Base-by-base conservation (phyloP, 2,113 vertebrate species). In the Bubo bubo region DNA sequence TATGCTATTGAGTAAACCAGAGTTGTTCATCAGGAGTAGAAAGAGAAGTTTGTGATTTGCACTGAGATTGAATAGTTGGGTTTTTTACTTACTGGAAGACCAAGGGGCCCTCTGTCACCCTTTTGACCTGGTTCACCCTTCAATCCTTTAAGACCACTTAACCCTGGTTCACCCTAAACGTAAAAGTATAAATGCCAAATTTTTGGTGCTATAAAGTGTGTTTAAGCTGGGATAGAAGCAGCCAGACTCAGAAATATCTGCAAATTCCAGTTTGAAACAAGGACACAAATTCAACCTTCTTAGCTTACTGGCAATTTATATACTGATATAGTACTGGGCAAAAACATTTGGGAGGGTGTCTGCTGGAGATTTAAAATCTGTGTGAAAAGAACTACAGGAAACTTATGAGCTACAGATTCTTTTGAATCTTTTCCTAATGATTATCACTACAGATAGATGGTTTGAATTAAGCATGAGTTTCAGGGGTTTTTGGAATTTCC, bases 31-130 rank as follows among this genome's bases (percentile, higher is more conserved):
- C 67, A 90, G 72, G 85, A 97, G 91, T 37, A 98, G 97, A 98
- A 98, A 98, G 93, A 97, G 82, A 97, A 92, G 90, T 96, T 90
- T 96, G 96, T 93, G 91, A 95, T 98, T 97, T 97, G 96, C 83
- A 97, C 97, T 85, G 89, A 98, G 97, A 98, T 97, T 96, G 97
- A 98, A 98, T 95, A 98, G 96, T 98, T 95, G 79, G 90, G 68
- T 95, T 98, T 96, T 98, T 98, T 99, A 99, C 99, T 99, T 99
- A 99, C 99, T 96, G 99, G 99, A 97, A 99, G 99, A 98, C 99
- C 99, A 98, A 99, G 98, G 94, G 99, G 99, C 98, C 99, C 99
- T 98, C 99, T 99, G 98, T 99, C 99, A 97, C 99, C 99, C 98
- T 99, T 99, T 98, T 99, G 99, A 98, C 99, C 99, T 82, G 98